Percentiles rank a stretch among this genome's conserved stretches.
Evolutionary conservation across 2,113 vertebrate species (phyloP).

Genomic region (Triplophysa dalaica): DNA sequence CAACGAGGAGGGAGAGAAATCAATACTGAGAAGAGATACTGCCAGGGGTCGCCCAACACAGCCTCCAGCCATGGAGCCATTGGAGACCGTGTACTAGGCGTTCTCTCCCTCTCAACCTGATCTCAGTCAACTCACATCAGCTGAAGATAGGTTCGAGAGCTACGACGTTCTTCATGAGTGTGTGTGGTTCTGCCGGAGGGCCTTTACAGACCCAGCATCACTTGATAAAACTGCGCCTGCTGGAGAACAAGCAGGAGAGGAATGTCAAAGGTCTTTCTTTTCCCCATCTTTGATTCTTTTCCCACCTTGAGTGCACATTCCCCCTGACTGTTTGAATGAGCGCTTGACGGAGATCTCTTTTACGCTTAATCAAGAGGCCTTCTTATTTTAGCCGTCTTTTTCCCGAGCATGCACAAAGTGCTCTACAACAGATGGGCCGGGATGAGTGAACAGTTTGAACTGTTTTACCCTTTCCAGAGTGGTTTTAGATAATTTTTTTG

Average conservation of each 20-base stretch:
- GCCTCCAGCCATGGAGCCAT: conserved; percentile 73
- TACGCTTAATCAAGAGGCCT: conserved; percentile 45
- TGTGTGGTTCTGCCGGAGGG: conserved; percentile 75
- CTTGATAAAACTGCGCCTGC: conserved; percentile 77
- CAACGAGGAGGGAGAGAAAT: conserved; percentile 72
- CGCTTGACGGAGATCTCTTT: conserved; percentile 58
- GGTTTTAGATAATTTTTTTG: conserved; percentile 14
- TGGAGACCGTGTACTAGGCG: conserved; percentile 63
- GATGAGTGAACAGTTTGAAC: conserved; percentile 74
- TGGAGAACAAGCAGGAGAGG: conserved; percentile 61
- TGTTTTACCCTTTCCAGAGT: conserved; percentile 25
- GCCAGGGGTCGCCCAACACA: conserved; percentile 76
- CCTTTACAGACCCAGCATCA: conserved; percentile 64
- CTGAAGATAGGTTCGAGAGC: conserved; percentile 62
- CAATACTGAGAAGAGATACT: conserved; percentile 77
- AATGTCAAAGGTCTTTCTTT: conserved; percentile 64
- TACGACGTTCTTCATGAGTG: conserved; percentile 55
- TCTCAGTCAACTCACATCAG: conserved; percentile 63
- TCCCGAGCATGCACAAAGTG: conserved; percentile 58
- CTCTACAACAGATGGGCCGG: conserved; percentile 63
- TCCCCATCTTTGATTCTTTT: conserved; percentile 50
- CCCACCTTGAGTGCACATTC: conserved; percentile 63
- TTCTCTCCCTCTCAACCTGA: conserved; percentile 59
- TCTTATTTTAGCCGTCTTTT: conserved; percentile 53
- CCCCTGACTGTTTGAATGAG: conserved; percentile 65